phyloP scores from a whole-genome alignment of 2,888 invertebrate species.

The Allolobophora icterica region DNA sequence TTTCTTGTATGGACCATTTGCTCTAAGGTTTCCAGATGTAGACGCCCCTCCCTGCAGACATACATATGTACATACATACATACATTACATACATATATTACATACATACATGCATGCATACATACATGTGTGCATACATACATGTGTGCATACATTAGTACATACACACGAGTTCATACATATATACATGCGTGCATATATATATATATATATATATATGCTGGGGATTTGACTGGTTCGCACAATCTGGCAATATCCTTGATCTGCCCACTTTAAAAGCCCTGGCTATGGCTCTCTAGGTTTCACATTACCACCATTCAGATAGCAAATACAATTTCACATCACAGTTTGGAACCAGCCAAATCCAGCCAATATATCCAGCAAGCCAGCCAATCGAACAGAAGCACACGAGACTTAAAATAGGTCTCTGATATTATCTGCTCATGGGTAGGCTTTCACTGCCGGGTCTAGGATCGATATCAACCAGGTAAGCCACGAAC shows the following conservation, averaged over 20 bases:
- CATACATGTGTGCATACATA: no score
- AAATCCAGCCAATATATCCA: not conserved
- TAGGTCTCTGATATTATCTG: not conserved
- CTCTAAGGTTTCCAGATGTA: no score
- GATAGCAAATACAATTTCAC: not conserved
- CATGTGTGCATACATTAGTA: not conserved
- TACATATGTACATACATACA: constrained; percentile 2
- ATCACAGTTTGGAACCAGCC: not conserved
- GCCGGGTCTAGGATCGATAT: not conserved
- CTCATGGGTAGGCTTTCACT: not conserved
- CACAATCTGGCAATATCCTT: not conserved
- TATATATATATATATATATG: not conserved
- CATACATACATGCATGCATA: no score
- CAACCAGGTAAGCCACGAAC: not conserved
- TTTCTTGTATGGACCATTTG: no score
- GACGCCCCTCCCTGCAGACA: no score
- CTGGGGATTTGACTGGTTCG: not conserved
- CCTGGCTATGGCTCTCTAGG: not conserved
- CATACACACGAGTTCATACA: not conserved
- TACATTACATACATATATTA: no score
- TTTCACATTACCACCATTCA: not conserved
- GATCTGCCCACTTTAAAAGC: not conserved
- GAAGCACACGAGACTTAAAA: not conserved
- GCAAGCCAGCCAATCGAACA: not conserved
- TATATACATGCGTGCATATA: not conserved